Conservation (phyloP, 2,797 vertebrate species). For the Rhinophrynus dorsalis region DNA sequence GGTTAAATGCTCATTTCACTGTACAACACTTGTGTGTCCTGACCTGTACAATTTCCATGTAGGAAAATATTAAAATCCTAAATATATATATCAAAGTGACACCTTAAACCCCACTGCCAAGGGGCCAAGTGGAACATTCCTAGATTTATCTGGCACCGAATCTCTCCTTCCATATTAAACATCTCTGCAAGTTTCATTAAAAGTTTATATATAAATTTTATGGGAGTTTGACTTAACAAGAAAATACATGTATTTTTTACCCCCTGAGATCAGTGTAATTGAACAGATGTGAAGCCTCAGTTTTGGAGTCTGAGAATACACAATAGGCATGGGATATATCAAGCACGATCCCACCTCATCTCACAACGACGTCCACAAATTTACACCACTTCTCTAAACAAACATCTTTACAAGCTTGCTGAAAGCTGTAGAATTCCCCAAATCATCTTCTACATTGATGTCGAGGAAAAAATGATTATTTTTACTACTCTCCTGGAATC, state of each 20-base stretch:
- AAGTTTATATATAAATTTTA: not conserved
- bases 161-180: not conserved
- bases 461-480: too few species aligned
- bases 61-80: not conserved
- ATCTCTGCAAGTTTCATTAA: not conserved
- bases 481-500: too few species aligned
- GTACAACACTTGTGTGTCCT: too few species aligned
- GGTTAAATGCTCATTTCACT: too few species aligned
- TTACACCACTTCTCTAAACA: too few species aligned
- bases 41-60: not conserved
- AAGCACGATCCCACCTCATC: not conserved
- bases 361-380: too few species aligned
- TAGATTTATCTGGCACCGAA: not conserved
- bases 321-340: not conserved
- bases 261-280: not conserved
- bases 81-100: not conserved
- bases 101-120: not conserved
- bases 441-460: too few species aligned
- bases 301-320: too few species aligned
- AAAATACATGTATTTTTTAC: not conserved
- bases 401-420: too few species aligned
- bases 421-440: too few species aligned
- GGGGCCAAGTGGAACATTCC: not conserved
- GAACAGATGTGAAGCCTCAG: not conserved
- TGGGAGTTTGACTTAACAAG: not conserved